Evolutionary conservation across 2,888 invertebrate species (phyloP).

Genomic region (Augochlorella aurata): DNA sequence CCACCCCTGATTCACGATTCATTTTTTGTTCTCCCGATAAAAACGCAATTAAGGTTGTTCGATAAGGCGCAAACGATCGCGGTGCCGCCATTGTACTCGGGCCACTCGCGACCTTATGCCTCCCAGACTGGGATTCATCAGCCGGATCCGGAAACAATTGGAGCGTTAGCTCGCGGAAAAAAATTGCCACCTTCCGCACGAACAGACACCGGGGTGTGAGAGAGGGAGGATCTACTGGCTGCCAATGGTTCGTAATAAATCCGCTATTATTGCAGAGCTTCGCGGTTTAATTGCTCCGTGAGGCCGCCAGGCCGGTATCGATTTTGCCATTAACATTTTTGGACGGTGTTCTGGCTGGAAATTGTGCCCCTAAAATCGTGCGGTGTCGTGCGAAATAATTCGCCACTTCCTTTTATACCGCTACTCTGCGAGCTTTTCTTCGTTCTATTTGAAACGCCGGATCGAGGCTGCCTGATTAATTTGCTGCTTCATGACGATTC

Average conservation of each 20-base stretch:
- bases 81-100: constrained; percentile 48
- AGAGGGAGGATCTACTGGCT: constrained; percentile 32
- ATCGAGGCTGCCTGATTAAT: neutral
- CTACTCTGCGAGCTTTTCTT: neutral
- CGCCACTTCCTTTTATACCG: neutral
- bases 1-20: constrained; percentile 61
- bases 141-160: constrained; percentile 54
- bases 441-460: neutral
- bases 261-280: constrained; percentile 40
- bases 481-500: neutral
- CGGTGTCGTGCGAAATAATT: constrained; percentile 7
- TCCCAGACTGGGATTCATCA: constrained; percentile 31
- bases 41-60: constrained; percentile 77
- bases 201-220: neutral
- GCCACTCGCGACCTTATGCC: constrained; percentile 53
- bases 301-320: constrained; percentile 30
- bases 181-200: constrained; percentile 42
- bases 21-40: constrained; percentile 77
- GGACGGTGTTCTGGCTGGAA: constrained; percentile 7
- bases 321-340: constrained; percentile 55
- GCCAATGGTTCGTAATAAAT: constrained; percentile 54
- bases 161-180: constrained; percentile 52
- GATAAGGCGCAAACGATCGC: constrained; percentile 74
- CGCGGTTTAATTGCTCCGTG: constrained; percentile 45
- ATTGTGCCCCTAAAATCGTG: neutral